A percentile compares a stretch with the other conserved stretches of the same genome.
phyloP scores from a whole-genome alignment of 2,888 invertebrate species.

The Blastobasis lacticolella region DNA sequence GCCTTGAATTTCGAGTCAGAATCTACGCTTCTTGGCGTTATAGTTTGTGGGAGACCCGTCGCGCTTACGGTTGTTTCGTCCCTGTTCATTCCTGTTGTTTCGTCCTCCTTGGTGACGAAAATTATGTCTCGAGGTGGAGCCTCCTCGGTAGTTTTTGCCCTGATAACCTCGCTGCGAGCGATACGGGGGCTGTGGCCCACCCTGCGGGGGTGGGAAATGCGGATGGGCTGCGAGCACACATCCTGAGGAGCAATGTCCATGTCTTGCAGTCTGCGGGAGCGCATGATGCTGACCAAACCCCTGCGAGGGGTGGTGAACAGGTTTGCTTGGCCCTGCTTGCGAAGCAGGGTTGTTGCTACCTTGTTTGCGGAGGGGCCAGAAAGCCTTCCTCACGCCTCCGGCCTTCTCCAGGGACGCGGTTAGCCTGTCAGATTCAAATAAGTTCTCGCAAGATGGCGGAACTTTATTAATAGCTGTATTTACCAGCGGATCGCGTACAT shows the following conservation, averaged over 20 bases:
- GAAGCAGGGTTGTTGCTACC: background rate
- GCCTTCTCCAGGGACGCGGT: slow-evolving; percentile 7
- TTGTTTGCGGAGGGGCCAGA: slow-evolving; percentile 5
- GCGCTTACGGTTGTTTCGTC: background rate
- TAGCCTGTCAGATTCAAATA: slow-evolving; percentile 9
- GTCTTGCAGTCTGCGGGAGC: slow-evolving; percentile 8
- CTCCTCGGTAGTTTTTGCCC: background rate
- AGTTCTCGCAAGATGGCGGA: slow-evolving; percentile 6
- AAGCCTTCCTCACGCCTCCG: slow-evolving; percentile 7
- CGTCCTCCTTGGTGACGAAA: slow-evolving; percentile 1
- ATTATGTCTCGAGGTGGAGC: background rate
- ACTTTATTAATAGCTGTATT: slow-evolving; percentile 9
- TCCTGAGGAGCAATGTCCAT: background rate
- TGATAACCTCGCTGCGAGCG: background rate
- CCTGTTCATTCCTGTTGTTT: background rate
- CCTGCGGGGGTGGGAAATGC: slow-evolving; percentile 7
- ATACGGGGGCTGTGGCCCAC: background rate
- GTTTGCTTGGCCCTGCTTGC: background rate
- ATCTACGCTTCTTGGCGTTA: slow-evolving; percentile 2
- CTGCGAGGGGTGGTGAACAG: slow-evolving; percentile 9
- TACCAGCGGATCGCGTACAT: slow-evolving; percentile 4
- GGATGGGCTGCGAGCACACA: background rate
- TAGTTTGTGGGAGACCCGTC: background rate
- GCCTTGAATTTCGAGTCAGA: slow-evolving; percentile 13
- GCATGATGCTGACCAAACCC: slow-evolving; percentile 1